Evolutionary conservation across 2,888 invertebrate genomes (phyloP).

Genomic region (Achlya flavicornis): DNA sequence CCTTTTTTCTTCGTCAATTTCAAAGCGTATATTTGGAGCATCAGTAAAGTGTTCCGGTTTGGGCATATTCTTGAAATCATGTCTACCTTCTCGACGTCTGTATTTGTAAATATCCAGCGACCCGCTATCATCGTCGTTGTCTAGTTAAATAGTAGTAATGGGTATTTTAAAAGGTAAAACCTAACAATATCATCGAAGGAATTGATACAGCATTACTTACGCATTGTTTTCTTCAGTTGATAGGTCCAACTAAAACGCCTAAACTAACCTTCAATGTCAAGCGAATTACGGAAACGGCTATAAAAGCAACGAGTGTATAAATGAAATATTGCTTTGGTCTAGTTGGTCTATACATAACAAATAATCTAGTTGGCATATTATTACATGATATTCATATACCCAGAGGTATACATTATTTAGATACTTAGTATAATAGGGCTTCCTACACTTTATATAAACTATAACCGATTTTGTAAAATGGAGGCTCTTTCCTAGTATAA

Average conservation of each 20-base stretch:
- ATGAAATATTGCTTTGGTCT: constrained; percentile 30
- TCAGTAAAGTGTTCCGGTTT: constrained; percentile 23
- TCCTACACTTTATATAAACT: neutral
- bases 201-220: neutral
- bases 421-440: neutral
- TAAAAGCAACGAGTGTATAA: neutral
- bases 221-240: neutral
- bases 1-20: constrained; percentile 50
- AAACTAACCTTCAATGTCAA: constrained; percentile 10
- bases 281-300: constrained; percentile 21
- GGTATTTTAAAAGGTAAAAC: neutral
- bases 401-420: constrained; percentile 21
- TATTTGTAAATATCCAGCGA: constrained; percentile 63
- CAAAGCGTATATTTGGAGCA: constrained; percentile 40
- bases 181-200: neutral
- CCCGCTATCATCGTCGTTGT: constrained; percentile 30
- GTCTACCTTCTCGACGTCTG: constrained; percentile 49
- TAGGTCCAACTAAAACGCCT: neutral
- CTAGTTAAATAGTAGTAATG: constrained; percentile 20
- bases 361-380: constrained; percentile 39
- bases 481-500: constrained; percentile 6
- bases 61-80: constrained; percentile 42
- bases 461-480: neutral
- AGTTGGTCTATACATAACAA: constrained; percentile 30
- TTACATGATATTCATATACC: constrained; percentile 12